phyloP scores from a whole-genome alignment of 2,113 vertebrate species.

The Psilopsiagon aymara region DNA sequence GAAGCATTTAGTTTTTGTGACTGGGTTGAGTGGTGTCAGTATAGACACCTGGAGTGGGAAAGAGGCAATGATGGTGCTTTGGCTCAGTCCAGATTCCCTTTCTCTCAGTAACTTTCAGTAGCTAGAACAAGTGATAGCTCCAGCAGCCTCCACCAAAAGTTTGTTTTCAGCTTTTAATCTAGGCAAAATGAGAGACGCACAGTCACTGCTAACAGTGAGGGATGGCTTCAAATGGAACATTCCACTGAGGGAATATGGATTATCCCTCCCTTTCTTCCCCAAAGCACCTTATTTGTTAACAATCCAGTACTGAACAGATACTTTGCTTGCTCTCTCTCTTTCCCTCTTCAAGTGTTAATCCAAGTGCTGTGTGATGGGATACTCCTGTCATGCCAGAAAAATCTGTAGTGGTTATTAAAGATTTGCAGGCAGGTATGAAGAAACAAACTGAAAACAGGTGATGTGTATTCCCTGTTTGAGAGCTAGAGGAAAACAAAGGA shows the following conservation, averaged over 20 bases:
- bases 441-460: neutral
- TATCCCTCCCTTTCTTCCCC: neutral
- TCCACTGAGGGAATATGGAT: neutral
- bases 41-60: neutral
- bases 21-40: neutral
- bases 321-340: neutral
- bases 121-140: neutral
- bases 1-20: neutral
- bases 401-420: neutral
- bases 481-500: neutral
- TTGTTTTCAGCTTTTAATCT: neutral
- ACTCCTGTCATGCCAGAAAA: neutral
- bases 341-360: neutral
- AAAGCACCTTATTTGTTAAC: neutral
- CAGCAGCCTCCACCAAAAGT: neutral
- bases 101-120: neutral
- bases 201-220: accelerated
- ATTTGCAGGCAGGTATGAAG: neutral
- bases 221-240: neutral
- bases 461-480: neutral
- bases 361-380: neutral
- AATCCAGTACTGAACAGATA: neutral
- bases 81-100: neutral
- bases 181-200: neutral
- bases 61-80: neutral